Evolutionary conservation across 2,888 invertebrate genomes (phyloP).

Genomic region (Drosophila lutescens): DNA sequence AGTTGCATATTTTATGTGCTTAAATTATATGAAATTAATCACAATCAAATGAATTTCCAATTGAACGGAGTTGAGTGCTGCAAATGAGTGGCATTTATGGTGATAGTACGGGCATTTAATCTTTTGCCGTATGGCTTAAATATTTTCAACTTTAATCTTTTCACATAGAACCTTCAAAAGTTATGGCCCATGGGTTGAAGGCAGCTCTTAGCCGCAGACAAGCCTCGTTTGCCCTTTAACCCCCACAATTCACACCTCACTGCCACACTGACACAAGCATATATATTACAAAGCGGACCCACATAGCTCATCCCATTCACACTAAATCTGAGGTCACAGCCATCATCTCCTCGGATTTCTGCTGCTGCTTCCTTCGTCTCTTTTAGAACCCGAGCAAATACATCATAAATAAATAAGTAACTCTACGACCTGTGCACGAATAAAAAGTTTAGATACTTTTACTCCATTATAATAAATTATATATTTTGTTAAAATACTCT

Average conservation of each 20-base stretch:
- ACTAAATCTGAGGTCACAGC: slow-evolving; percentile 45
- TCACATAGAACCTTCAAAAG: neutral
- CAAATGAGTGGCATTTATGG: slow-evolving; percentile 17
- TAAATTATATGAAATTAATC: slow-evolving; percentile 40
- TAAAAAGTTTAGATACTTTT: neutral
- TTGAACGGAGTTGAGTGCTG: slow-evolving; percentile 23
- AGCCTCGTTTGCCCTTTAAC: slow-evolving; percentile 18
- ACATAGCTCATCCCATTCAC: slow-evolving; percentile 33
- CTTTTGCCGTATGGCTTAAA: neutral
- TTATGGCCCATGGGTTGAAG: slow-evolving; percentile 23
- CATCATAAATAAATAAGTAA: slow-evolving; percentile 48
- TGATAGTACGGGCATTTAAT: slow-evolving; percentile 13
- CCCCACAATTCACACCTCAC: slow-evolving; percentile 13
- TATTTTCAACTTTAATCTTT: slow-evolving; percentile 15
- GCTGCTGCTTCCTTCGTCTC: neutral
- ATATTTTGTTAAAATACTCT: neutral
- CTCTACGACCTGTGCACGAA: slow-evolving; percentile 5
- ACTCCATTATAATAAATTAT: neutral
- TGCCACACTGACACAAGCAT: slow-evolving; percentile 1
- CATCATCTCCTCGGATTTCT: slow-evolving; percentile 33
- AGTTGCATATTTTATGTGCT: slow-evolving; percentile 20
- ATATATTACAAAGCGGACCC: slow-evolving; percentile 22
- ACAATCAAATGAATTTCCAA: slow-evolving; percentile 33
- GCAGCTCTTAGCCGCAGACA: slow-evolving; percentile 28
- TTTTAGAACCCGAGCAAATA: slow-evolving; percentile 36